phyloP scores from a whole-genome alignment of 2,797 vertebrate genomes.

The Rousettus madagascariensis region DNA sequence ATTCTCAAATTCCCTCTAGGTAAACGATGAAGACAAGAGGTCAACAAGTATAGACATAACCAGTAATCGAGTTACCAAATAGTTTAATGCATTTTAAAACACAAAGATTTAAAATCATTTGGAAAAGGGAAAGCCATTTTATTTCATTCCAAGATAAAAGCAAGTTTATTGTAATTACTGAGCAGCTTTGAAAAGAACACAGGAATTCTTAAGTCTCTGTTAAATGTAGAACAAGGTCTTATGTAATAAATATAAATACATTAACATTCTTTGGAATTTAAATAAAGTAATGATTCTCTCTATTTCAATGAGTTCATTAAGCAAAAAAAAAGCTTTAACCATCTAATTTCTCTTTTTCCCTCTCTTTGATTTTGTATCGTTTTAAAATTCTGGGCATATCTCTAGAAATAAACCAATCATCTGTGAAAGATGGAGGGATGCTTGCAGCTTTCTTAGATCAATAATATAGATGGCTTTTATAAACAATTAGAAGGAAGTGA shows the following conservation, averaged over 20 bases:
- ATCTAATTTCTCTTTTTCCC: conserved; percentile 8
- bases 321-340: conserved; percentile 9
- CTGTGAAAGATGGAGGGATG: conserved; percentile 56
- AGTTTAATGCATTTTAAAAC: background rate
- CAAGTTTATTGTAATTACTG: conserved; percentile 45
- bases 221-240: conserved; percentile 38
- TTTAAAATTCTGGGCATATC: conserved; percentile 56
- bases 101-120: background rate
- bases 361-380: conserved; percentile 21
- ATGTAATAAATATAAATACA: conserved; percentile 56
- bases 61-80: background rate
- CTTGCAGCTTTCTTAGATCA: conserved; percentile 48
- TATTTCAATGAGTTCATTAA: conserved; percentile 29
- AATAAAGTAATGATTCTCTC: conserved; percentile 19
- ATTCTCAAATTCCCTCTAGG: background rate
- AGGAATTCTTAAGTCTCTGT: conserved; percentile 27
- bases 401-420: conserved; percentile 46
- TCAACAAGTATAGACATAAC: background rate
- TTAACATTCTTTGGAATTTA: conserved; percentile 42
- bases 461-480: conserved; percentile 37
- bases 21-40: conserved; percentile 1
- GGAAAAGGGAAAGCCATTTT: background rate
- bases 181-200: conserved; percentile 35
- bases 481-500: conserved; percentile 48
- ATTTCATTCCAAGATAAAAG: conserved; percentile 51